Evolutionary conservation across 1,140 invertebrate genomes (phyloP), one percentile per base, ranked within the genome.

Genomic region (Drusus annulatus): DNA sequence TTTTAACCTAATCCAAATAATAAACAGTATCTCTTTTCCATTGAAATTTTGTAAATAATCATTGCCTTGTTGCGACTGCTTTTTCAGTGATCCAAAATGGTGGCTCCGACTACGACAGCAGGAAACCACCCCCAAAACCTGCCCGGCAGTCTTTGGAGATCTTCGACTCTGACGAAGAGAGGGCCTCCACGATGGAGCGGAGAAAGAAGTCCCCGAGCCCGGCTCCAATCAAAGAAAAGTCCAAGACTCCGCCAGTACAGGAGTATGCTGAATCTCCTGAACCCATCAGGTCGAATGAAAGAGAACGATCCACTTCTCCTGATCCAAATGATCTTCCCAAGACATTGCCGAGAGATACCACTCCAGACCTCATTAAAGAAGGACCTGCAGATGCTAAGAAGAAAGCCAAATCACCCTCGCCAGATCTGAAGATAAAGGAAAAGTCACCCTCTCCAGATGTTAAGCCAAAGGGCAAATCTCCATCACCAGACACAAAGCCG

Each of bases 121-220:
- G 88, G 74, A 50, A 28, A 10, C n/a, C 58, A 50, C 58, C 79
- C n/a, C 63, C 69, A 16, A 83, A 83, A 23, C 71, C 79, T n/a
- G 62, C 31, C 2, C 13, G 71, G 78, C 89, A 89, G 83, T 85
- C 85, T 19, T 87, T 89, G 78, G 89, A 89, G 60, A 89, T 88
- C 6, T 90, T 90, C 76, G 89, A 90, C 81, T 90, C 89, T 0
- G 89, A 90, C 76, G 89, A 90, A 85, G 89, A 90, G 62, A 89
- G 88, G 80, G 89, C 88, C 7, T 88, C 88, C 4, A 87, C 87
- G 84, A 54, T 80, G 62, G 81, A 74, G 23, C 36, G 69, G 31
- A 80, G 73, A 68, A 76, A 62, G 80, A 87, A 88, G 84, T 86
- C 87, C 5, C 78, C 78, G 3, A 63, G 31, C 85, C 87, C 88